These are phyloP conservation scores for Phengaris alcon DNA, from an alignment of 2,888 invertebrate genomes.

Conservation along the genomic window DNA sequence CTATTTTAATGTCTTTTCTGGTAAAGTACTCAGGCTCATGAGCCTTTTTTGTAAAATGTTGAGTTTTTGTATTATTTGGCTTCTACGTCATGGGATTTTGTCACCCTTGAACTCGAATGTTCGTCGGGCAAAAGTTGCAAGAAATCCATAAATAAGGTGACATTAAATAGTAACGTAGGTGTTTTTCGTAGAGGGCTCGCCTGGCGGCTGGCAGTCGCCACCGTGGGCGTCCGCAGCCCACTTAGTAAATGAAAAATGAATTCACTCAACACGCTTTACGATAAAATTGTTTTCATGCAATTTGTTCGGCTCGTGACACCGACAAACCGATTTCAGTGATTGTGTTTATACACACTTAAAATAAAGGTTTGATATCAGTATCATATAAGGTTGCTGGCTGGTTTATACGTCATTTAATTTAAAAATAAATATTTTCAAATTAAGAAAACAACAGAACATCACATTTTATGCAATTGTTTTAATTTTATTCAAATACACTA, in stretches of 20 bases:
- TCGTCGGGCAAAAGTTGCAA: not conserved
- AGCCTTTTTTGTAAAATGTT: too few species aligned
- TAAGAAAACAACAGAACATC: too few species aligned
- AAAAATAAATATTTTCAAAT: too few species aligned
- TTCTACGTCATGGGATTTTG: not conserved
- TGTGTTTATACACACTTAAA: too few species aligned
- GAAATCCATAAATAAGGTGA: constrained; percentile 12
- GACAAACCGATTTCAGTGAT: constrained; percentile 11
- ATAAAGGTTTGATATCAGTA: too few species aligned
- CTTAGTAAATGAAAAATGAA: constrained; percentile 24
- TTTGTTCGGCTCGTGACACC: not conserved
- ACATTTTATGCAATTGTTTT: too few species aligned
- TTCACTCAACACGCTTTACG: constrained; percentile 10
- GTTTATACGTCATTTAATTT: too few species aligned
- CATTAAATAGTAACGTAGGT: constrained; percentile 14
- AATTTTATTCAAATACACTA: too few species aligned
- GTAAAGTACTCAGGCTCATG: too few species aligned
- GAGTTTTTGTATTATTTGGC: too few species aligned
- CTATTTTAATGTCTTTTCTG: not conserved
- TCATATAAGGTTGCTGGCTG: too few species aligned
- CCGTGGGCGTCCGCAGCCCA: constrained; percentile 5
- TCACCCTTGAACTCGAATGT: constrained; percentile 8
- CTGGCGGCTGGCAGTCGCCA: constrained; percentile 10
- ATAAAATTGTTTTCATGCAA: constrained; percentile 7
- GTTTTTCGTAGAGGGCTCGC: not conserved